These are phyloP conservation scores for Drosophila pseudoobscura DNA, from an alignment of 1,140 invertebrate genomes.

Conservation along the genomic window DNA sequence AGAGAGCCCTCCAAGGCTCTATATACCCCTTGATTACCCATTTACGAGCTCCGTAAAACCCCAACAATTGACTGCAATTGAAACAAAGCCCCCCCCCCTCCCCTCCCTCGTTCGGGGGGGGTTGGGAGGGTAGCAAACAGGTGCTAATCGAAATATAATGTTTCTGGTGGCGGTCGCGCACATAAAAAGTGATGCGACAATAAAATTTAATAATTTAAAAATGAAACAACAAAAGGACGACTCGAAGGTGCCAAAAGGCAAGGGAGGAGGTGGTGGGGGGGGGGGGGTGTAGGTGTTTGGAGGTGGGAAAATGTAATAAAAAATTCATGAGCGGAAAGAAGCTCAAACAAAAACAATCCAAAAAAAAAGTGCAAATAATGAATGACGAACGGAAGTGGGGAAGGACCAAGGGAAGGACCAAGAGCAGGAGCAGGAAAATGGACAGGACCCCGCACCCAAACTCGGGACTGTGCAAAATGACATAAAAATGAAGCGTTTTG, in stretches of 20 bases:
- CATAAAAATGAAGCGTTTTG: conserved; percentile 81
- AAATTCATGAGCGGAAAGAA: conserved; percentile 75
- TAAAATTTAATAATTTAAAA: conserved; percentile 82
- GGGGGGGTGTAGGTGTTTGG: not conserved
- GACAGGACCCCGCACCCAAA: not conserved
- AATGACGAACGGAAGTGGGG: conserved; percentile 59
- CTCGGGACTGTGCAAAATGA: conserved; percentile 42
- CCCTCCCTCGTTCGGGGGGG: too few relatives aligned
- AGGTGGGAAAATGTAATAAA: conserved; percentile 75
- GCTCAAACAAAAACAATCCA: conserved; percentile 52
- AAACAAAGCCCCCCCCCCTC: conserved; percentile 5
- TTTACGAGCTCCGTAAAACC: not conserved
- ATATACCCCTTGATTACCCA: too few relatives aligned
- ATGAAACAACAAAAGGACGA: conserved; percentile 60
- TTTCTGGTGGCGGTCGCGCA: conserved; percentile 73
- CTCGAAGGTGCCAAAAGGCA: conserved; percentile 22
- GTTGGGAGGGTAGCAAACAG: conserved; percentile 56
- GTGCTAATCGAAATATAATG: conserved; percentile 82
- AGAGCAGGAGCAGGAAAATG: conserved; percentile 28
- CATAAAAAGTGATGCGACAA: conserved; percentile 80
- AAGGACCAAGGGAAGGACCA: conserved; percentile 1
- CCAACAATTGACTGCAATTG: conserved; percentile 45
- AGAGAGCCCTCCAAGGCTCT: too few relatives aligned
- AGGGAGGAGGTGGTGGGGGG: too few relatives aligned
- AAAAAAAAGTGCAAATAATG: conserved; percentile 67